These are phyloP conservation scores for Apis florea DNA, from an alignment of 1,140 invertebrate genomes.

Conservation along the genomic window DNA sequence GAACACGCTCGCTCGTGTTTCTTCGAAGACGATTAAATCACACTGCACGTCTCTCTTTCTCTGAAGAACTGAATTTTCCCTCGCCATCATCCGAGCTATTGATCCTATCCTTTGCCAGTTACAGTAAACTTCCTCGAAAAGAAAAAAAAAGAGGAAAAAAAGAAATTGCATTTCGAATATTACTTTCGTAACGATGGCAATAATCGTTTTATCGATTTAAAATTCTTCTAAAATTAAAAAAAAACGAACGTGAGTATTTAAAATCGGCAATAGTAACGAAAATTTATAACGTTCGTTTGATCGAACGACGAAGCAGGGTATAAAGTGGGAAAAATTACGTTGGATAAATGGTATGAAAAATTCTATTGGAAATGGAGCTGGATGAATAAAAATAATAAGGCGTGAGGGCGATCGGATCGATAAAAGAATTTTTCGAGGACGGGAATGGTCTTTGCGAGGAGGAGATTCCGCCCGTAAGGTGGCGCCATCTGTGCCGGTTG, in stretches of 20 bases:
- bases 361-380: no score
- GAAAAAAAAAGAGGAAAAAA: no score
- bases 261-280: no score
- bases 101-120: slow-evolving; percentile 11
- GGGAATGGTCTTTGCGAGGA: not conserved
- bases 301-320: no score
- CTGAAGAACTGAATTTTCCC: slow-evolving; percentile 23
- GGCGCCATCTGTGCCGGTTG: slow-evolving; percentile 67
- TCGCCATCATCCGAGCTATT: slow-evolving; percentile 19
- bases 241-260: not conserved
- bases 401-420: not conserved
- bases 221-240: not conserved
- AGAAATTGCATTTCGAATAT: slow-evolving; percentile 1
- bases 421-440: not conserved
- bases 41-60: not conserved
- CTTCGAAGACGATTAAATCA: not conserved
- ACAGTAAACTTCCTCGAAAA: slow-evolving; percentile 15
- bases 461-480: slow-evolving; percentile 41
- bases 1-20: not conserved
- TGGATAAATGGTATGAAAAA: no score
- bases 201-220: no score
- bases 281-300: no score
- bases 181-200: not conserved
- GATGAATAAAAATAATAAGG: not conserved
- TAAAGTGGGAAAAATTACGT: not conserved